Evolutionary conservation across 2,888 invertebrate species (phyloP).

Genomic region (Folsomia candida): DNA sequence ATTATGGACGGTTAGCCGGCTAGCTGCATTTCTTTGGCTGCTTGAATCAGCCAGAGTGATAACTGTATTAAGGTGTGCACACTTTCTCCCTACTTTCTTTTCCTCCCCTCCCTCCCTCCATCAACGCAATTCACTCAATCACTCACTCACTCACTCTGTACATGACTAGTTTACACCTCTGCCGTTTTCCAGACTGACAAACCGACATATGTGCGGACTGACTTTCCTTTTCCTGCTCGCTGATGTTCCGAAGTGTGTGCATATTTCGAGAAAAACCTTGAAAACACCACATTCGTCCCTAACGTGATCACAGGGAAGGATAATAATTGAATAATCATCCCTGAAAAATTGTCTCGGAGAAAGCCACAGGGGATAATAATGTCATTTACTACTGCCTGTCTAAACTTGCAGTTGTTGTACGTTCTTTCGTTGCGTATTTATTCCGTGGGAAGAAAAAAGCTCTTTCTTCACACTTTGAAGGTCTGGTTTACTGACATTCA

Average conservation of each 20-base stretch:
- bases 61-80: not conserved
- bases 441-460: no score
- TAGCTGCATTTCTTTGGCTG: not conserved
- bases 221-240: no score
- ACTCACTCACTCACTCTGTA: not conserved
- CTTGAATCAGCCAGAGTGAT: not conserved
- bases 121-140: not conserved
- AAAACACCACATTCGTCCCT: no score
- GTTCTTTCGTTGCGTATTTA: no score
- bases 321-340: slow-evolving; percentile 40
- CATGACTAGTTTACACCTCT: not conserved
- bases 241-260: no score
- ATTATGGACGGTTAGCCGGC: not conserved
- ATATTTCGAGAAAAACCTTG: no score
- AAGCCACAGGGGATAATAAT: slow-evolving; percentile 16
- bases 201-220: no score
- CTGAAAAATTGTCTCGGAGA: slow-evolving; percentile 21
- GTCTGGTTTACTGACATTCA: no score
- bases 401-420: not conserved
- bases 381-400: not conserved
- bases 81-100: not conserved
- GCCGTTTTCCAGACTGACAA: not conserved
- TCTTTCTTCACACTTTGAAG: no score
- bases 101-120: not conserved
- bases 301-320: not conserved